Evolutionary conservation across 2,113 vertebrate genomes (phyloP), one percentile per base, ranked within the genome.

Genomic region (Apistogramma diplotaenia): DNA sequence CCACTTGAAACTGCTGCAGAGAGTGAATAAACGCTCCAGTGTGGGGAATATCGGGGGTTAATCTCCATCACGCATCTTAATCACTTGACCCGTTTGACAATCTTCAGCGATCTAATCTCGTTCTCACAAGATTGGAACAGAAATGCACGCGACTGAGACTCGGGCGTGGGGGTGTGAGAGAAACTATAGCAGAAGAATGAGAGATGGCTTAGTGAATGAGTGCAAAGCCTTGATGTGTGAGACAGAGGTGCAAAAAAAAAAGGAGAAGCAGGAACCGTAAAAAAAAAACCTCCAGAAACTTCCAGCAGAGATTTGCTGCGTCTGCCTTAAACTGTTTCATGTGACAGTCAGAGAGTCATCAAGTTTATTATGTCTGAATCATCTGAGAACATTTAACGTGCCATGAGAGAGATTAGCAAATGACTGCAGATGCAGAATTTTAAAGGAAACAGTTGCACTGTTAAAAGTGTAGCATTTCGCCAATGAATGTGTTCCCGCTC

Each of bases 171-270:
- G 35, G 16, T 15, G 23, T 54, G 58, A 37, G 58, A 65, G 31
- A 73, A 80, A 65, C 80, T 58, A n/a, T 12, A 54, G 25, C 65
- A 51, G 23, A 54, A 40, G 61, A 71, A 54, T 67, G 67, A 59
- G 37, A 29, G 31, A 57, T 46, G 73, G 62, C 40, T 83, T 73
- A 67, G 61, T 25, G 51, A 46, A 56, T 67, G 67, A 81, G 65
- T 84, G 74, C 29, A 65, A 59, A 76, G 75, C 86, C 84, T 62
- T 82, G 51, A 73, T 62, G 37, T 82, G 56, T 75, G 74, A 81
- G 76, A 83, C 57, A 18, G 25, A 78, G 59, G 53, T 74, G 40
- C 16, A 25, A 73, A 16, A 60, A 16, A 60, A 70, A 31, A 29
- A 19, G 37, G 33, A 56, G 78, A 77, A 0, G 65, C 58, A 51